Conservation (phyloP, 2,888 invertebrate genomes). For the Anagyrus pseudococci region DNA sequence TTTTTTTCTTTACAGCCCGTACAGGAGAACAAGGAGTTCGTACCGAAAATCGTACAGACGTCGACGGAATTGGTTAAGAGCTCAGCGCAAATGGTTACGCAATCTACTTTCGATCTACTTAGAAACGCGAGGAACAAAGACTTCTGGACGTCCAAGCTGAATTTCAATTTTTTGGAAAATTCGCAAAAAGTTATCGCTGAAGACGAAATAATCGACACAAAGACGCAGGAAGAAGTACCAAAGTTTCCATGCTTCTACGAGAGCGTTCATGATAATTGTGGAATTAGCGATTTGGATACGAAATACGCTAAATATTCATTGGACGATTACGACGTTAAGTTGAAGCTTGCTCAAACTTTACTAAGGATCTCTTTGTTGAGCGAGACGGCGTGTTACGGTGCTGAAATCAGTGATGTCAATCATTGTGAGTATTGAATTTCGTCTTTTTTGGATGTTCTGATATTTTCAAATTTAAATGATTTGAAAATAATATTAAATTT, state of each 20-base stretch:
- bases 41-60: slow-evolving; percentile 55
- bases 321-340: slow-evolving; percentile 53
- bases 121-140: slow-evolving; percentile 56
- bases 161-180: slow-evolving; percentile 43
- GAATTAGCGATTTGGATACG: slow-evolving; percentile 54
- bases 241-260: slow-evolving; percentile 60
- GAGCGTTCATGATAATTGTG: slow-evolving; percentile 51
- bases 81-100: slow-evolving; percentile 57
- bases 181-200: slow-evolving; percentile 40
- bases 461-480: slow-evolving; percentile 32
- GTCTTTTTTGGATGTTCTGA: slow-evolving; percentile 7
- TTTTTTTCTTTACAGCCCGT: slow-evolving; percentile 21
- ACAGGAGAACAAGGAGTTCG: slow-evolving; percentile 46
- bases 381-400: slow-evolving; percentile 56
- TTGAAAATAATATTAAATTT: not conserved
- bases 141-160: slow-evolving; percentile 60
- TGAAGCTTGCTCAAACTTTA: slow-evolving; percentile 58
- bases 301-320: slow-evolving; percentile 57
- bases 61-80: slow-evolving; percentile 63
- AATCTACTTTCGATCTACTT: slow-evolving; percentile 59
- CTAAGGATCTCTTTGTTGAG: slow-evolving; percentile 58
- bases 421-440: slow-evolving; percentile 50
- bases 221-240: slow-evolving; percentile 45
- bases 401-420: slow-evolving; percentile 54
- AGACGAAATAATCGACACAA: slow-evolving; percentile 39